Evolutionary conservation across 2,888 invertebrate species (phyloP).

Genomic region (Melieria omissa): DNA sequence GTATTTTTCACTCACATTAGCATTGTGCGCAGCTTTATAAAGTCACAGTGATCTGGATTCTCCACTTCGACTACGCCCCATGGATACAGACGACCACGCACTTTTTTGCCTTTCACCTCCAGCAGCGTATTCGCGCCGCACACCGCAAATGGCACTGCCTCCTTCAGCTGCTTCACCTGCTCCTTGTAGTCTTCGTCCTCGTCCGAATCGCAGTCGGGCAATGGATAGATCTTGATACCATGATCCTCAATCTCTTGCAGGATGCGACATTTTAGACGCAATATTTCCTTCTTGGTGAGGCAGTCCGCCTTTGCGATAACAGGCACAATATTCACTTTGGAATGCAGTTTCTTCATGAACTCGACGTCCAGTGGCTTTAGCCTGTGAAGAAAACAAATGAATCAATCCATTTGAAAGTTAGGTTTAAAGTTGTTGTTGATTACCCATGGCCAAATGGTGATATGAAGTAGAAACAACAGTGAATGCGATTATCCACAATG

Average conservation of each 20-base stretch:
- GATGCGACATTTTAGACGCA: slow-evolving; percentile 84
- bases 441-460: slow-evolving; percentile 97
- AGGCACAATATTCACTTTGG: slow-evolving; percentile 96
- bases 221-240: slow-evolving; percentile 92
- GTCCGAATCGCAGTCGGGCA: slow-evolving; percentile 94
- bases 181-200: slow-evolving; percentile 98
- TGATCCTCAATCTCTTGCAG: slow-evolving; percentile 91
- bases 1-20: slow-evolving; percentile 76
- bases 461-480: slow-evolving; percentile 98
- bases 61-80: slow-evolving; percentile 99
- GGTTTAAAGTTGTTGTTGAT: slow-evolving; percentile 45
- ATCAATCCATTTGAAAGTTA: background rate
- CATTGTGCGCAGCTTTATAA: slow-evolving; percentile 96
- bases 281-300: slow-evolving; percentile 91
- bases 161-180: slow-evolving; percentile 89
- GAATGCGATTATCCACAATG: slow-evolving; percentile 96
- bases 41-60: slow-evolving; percentile 98
- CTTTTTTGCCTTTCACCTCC: slow-evolving; percentile 92
- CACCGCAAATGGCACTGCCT: slow-evolving; percentile 97
- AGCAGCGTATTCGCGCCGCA: slow-evolving; percentile 92
- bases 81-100: slow-evolving; percentile 93
- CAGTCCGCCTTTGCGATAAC: slow-evolving; percentile 98
- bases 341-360: slow-evolving; percentile 96
- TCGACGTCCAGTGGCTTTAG: slow-evolving; percentile 93
- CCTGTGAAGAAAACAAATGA: slow-evolving; percentile 66